Evolutionary conservation across 2,797 vertebrate species (phyloP), one percentile per base, ranked within the genome.

Genomic region (Allobates femoralis): DNA sequence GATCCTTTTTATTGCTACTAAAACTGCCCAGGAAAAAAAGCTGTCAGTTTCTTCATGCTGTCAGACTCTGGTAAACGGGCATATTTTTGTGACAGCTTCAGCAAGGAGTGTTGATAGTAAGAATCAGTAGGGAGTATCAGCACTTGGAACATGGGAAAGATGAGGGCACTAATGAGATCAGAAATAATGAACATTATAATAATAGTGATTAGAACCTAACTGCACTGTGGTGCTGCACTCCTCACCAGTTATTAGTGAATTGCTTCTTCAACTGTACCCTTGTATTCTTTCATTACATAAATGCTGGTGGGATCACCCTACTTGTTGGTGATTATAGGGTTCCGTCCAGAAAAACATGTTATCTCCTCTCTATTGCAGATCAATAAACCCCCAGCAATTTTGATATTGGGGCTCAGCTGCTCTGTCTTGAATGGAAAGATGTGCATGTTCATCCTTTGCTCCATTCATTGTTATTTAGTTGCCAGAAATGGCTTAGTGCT

Each of bases 1-100:
- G 34, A 85, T 73, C 28, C 79, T 58, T 89, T 84, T 18, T 83
- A 0, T 83, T 86, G 30, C 23, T 56, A 14, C 80, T 90, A n/a
- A 28, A 73, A 90, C 41, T 87, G 6, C 62, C 26, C 46, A 11
- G 79, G n/a, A 60, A 67, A 77, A 69, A 37, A 21, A 34, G 32
- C 69, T n/a, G 41, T 51, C 51, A n/a, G 12, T 77, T 60, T 82
- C 34, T 46, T 67, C 32, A 71, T 26, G 26, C 74, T 87, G 86
- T 53, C 75, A 77, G 16, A 30, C 21, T n/a, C 56, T 86, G 67
- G 78, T 26, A 81, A 71, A 73, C 85, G n/a, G 26, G 28, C 53
- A 41, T 46, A n/a, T n/a, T 53, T 56, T 66, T 19, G 26, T 60
- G 64, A 23, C 56, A 62, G 28, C 34, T 60, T 28, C 80, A 51